phyloP scores from a whole-genome alignment of 2,113 vertebrate species.

The Spea bombifrons region DNA sequence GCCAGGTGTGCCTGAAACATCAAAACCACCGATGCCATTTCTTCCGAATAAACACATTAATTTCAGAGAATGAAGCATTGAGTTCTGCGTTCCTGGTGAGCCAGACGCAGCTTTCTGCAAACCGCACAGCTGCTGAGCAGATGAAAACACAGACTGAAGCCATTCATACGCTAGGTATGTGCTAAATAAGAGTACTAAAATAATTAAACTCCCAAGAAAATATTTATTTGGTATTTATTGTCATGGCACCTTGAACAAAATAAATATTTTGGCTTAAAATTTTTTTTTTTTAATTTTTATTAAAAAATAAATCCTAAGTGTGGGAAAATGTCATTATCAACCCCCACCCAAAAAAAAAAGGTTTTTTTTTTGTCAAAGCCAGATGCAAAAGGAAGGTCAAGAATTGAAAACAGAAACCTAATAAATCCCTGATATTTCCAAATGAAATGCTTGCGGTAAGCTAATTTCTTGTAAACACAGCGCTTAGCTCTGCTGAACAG shows the following conservation, averaged over 20 bases:
- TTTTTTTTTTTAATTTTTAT: not conserved
- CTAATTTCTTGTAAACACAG: conserved; percentile 69
- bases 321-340: conserved; percentile 29
- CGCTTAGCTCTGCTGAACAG: conserved; percentile 57
- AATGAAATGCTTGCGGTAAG: conserved; percentile 69
- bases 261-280: not conserved
- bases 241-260: conserved; percentile 45
- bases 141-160: conserved; percentile 51
- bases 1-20: not conserved
- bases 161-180: conserved; percentile 52
- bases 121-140: conserved; percentile 59
- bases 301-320: conserved; percentile 22
- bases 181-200: conserved; percentile 46
- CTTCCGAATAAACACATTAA: not conserved
- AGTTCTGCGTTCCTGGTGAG: not conserved
- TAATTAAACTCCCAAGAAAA: conserved; percentile 15
- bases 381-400: conserved; percentile 67
- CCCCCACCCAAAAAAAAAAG: conserved; percentile 44
- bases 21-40: not conserved
- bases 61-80: conserved; percentile 15
- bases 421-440: conserved; percentile 72
- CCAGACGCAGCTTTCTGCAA: conserved; percentile 5
- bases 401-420: conserved; percentile 70
- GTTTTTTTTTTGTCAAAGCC: conserved; percentile 59
- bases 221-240: conserved; percentile 50